Evolutionary conservation across 2,888 invertebrate species (phyloP).

Genomic region (Rhagium mordax): DNA sequence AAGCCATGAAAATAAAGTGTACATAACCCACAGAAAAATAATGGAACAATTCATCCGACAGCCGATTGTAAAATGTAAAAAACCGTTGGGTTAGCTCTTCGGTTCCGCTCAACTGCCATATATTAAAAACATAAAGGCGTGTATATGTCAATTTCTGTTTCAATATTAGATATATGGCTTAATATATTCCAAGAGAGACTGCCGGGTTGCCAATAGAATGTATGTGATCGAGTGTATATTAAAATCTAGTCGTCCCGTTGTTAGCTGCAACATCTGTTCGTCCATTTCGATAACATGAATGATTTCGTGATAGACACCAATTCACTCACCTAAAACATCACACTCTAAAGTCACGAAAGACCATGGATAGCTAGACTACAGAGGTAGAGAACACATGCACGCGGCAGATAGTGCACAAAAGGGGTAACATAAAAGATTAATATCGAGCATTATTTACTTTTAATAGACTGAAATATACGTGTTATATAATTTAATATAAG

Average conservation of each 20-base stretch:
- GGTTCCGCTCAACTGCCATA: conserved; percentile 29
- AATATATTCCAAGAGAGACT: conserved; percentile 43
- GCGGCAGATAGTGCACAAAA: not conserved
- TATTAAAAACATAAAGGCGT: conserved; percentile 36
- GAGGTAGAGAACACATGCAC: not conserved
- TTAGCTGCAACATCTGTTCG: conserved; percentile 43
- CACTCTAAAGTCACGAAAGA: conserved; percentile 52
- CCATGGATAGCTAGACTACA: conserved; percentile 2
- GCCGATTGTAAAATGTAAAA: conserved; percentile 12
- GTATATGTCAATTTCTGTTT: conserved; percentile 50
- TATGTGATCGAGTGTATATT: conserved; percentile 21
- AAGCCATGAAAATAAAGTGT: conserved; percentile 15
- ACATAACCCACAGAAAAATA: conserved; percentile 47
- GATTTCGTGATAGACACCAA: conserved; percentile 54
- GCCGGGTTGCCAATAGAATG: conserved; percentile 4
- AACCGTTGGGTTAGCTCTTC: conserved; percentile 24
- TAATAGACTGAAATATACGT: not conserved
- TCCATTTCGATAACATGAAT: conserved; percentile 41
- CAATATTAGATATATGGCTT: conserved; percentile 53
- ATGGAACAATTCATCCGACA: conserved; percentile 51
- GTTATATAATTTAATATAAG: not conserved
- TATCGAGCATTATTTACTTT: not conserved
- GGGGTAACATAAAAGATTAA: not conserved
- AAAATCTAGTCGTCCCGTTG: conserved; percentile 32
- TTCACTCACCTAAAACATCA: conserved; percentile 56